These are phyloP conservation scores for Noctua comes DNA, from an alignment of 2,888 invertebrate genomes.

Conservation along the genomic window DNA sequence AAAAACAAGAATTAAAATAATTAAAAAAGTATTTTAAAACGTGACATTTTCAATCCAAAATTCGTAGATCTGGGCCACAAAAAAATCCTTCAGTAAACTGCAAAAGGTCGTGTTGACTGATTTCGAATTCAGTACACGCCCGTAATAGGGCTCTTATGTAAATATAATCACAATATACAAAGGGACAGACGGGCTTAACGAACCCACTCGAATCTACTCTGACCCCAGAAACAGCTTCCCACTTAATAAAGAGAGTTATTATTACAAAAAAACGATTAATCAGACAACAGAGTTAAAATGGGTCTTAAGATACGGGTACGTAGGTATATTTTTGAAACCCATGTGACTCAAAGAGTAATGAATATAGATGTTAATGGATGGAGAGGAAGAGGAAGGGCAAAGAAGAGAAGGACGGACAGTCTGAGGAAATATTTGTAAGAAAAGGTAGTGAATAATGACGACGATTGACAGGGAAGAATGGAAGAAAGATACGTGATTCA, in stretches of 20 bases:
- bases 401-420: not conserved
- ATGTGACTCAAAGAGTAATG: not conserved
- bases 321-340: not conserved
- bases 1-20: not conserved
- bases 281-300: not conserved
- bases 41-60: constrained; percentile 12
- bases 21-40: not conserved
- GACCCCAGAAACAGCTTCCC: constrained; percentile 5
- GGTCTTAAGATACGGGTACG: not conserved
- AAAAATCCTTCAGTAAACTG: constrained; percentile 24
- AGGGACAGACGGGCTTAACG: constrained; percentile 46
- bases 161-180: constrained; percentile 56
- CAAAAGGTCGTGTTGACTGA: constrained; percentile 49
- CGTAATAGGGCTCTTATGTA: constrained; percentile 54
- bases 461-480: not conserved
- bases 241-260: constrained; percentile 24
- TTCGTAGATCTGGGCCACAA: constrained; percentile 3
- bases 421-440: not conserved
- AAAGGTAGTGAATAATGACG: not conserved
- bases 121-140: constrained; percentile 55
- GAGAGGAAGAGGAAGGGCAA: not conserved
- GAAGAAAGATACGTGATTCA: not conserved
- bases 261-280: not conserved
- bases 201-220: constrained; percentile 22
- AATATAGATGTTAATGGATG: not conserved